Base-by-base conservation (phyloP, 2,797 vertebrate genomes). In the Sphenopsis melanotis region DNA sequence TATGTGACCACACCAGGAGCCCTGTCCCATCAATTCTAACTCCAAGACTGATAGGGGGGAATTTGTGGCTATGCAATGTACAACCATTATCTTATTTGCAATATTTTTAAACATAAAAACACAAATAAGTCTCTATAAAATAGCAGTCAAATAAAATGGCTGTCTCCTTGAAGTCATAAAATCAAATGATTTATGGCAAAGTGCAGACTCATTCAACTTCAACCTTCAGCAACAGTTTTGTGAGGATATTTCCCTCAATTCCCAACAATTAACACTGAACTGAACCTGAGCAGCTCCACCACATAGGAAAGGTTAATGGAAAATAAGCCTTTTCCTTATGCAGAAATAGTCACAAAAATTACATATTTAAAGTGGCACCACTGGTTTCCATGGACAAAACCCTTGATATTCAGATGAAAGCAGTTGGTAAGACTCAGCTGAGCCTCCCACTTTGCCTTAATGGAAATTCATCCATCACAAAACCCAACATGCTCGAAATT, bases 101-200 rank as follows among this genome's bases (percentile, higher is more conserved):
- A 15, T 41, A 49, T 46, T 60, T 78, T 77, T 52, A 1, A 6
- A 63, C 77, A 92, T 46, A 68, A 91, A 90, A 75, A 8, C 37
- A 68, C 69, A 44, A 90, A 81, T 59, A 83, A 94, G 46, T 68
- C 78, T 53, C 23, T 21, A 47, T 56, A 91, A 95, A 94, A 91
- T 32, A 71, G 57, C 60, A 91, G 85, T 59, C 83, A 87, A 47
- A 65, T 56, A 29, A 92, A 95, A 87, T 26, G 26, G 13, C 68
- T 55, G 39, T 91, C 91, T 94, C 83, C 53, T 63, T n/a, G 59
- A 56, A 57, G 83, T n/a, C 66, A 87, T 95, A 90, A 90, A 92
- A 88, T 41, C 47, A 82, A 87, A 77, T 52, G 68, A 86, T 78
- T 61, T 6, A 72, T 42, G 29, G 55, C 46, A 74, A 84, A 90